phyloP scores from a whole-genome alignment of 1,140 invertebrate species.

The Portunus trituberculatus region DNA sequence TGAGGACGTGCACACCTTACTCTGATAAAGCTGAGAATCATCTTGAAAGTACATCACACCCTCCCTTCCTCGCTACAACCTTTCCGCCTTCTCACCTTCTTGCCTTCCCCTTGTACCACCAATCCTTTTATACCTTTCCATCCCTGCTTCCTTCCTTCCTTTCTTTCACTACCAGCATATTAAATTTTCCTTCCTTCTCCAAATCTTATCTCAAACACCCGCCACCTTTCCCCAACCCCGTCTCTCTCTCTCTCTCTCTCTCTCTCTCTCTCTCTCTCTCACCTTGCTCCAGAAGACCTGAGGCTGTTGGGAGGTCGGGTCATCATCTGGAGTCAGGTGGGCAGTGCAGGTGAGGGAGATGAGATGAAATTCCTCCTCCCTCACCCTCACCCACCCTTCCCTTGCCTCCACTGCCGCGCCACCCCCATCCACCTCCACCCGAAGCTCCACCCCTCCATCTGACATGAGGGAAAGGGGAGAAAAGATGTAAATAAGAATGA shows the following conservation, averaged over 20 bases:
- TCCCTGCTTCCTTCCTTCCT: background rate
- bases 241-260: slow-evolving; percentile 38
- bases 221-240: background rate
- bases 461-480: background rate
- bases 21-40: background rate
- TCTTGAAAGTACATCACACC: background rate
- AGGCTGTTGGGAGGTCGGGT: background rate
- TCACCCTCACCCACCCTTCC: background rate
- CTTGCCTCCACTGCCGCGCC: background rate
- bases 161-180: background rate
- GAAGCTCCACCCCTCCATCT: background rate
- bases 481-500: background rate
- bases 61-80: background rate
- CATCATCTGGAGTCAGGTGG: background rate
- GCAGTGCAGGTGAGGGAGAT: background rate
- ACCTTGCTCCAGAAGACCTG: background rate
- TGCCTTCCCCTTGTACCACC: background rate
- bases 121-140: too few species aligned
- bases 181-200: background rate
- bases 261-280: background rate
- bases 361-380: slow-evolving; percentile 18
- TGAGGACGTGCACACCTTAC: background rate
- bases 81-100: background rate
- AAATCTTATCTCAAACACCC: background rate
- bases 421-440: background rate